Percentiles rank a stretch among this genome's conserved stretches.
Evolutionary conservation across 2,888 invertebrate species (phyloP).

Genomic region (Stenurella melanura): DNA sequence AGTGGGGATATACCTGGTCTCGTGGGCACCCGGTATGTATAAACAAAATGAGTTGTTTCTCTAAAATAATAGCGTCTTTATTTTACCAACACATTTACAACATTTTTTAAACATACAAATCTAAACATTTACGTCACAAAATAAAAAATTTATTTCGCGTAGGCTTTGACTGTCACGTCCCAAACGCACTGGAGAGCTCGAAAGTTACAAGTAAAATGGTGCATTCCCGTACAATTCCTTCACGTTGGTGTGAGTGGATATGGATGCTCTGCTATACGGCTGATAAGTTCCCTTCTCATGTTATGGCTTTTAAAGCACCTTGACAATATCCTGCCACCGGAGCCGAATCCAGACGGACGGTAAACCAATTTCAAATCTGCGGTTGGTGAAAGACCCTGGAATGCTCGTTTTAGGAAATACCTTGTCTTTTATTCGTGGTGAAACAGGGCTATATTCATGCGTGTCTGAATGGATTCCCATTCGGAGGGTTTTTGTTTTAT

Average conservation of each 20-base stretch:
- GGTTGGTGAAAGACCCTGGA: background rate
- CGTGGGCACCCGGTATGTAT: no score
- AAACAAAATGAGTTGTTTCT: no score
- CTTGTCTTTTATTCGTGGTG: background rate
- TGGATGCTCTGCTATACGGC: background rate
- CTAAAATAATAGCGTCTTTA: no score
- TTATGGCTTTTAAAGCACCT: slow-evolving; percentile 15
- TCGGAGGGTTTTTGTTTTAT: background rate
- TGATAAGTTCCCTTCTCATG: slow-evolving; percentile 12
- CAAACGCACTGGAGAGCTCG: background rate
- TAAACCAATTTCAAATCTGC: slow-evolving; percentile 20
- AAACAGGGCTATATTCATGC: background rate
- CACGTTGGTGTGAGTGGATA: background rate
- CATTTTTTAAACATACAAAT: background rate
- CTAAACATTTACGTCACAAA: background rate
- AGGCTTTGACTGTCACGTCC: background rate
- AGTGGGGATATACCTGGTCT: no score
- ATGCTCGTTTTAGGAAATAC: slow-evolving; percentile 4
- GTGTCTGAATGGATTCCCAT: background rate
- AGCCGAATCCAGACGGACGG: slow-evolving; percentile 15
- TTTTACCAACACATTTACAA: no score
- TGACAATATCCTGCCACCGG: slow-evolving; percentile 16
- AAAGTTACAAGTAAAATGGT: background rate
- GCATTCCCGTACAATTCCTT: background rate
- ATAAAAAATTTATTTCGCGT: background rate